Evolutionary conservation across 1,140 invertebrate species (phyloP), one percentile per base, ranked within the genome.

Genomic region (Tigriopus japonicus): DNA sequence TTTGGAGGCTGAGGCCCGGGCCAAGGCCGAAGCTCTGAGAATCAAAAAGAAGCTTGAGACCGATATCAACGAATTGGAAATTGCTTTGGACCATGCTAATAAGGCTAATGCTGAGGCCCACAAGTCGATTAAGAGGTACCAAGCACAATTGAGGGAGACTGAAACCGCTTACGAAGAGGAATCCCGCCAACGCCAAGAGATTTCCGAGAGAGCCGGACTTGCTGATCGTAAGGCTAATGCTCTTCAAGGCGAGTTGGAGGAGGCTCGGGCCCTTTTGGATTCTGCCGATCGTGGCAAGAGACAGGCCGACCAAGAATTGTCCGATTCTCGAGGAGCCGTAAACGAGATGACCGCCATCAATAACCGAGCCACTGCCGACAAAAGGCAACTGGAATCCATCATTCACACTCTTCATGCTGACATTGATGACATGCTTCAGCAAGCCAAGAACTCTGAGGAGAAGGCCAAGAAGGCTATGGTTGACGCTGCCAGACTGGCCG

Each of bases 351-450:
- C 84, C 64, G 87, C 90, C 63, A 85, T 92, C 73, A 90, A 87
- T 69, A 85, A 86, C 63, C 91, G 87, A 68, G 81, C 94, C 65
- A 84, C 85, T 43, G 83, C 87, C 66, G 86, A 89, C 74, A 98
- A 98, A 85, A 88, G 92, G 78, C 98, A 98, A 80, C 79, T 98
- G 68, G 95, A 98, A 73, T 83, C 85, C 65, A 94, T 98, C 77
- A 79, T 98, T 69, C 86, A 92, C 72, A 92, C 93, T 63, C 83
- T 98, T 70, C 91, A 96, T 78, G 81, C 81, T 63, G 76, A 78
- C 62, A 68, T 78, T 24, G 75, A 74, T 53, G 78, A 80, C 62
- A 76, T 77, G 60, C 67, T 77, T 58, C 76, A 76, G 60, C 74
- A 77, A 63, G 70, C 75, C 53, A 71, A 75, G 63, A 68, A 69